Base-by-base conservation (phyloP, 2,113 vertebrate genomes). In the Otolemur garnettii region DNA sequence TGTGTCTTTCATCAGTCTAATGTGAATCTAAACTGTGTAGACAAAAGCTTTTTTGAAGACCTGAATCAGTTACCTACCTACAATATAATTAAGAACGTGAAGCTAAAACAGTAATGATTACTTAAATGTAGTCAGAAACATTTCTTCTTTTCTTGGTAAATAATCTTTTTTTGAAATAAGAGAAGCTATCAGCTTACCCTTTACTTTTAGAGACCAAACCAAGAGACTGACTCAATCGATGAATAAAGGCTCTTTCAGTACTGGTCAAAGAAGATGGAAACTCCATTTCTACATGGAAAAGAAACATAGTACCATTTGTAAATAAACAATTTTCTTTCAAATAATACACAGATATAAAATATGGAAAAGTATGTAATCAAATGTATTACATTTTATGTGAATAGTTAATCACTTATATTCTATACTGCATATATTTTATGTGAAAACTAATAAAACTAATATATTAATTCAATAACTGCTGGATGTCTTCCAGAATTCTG, bases 161-260 rank as follows among this genome's bases (percentile, higher is more conserved):
- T 26, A 38, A 60, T 35, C 68, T 53, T 2, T 42, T 83, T 28
- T 38, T 59, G 10, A 90, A 91, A 33, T 94, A 94, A 96, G 22
- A 87, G 96, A 91, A 85, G 0, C 59, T 22, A 86, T 50, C 35
- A 77, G 94, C 98, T 98, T 97, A 99, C 99, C 99, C 99, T 98
- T 98, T 99, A 96, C 99, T 99, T 98, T 99, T 99, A 57, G 99
- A 99, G 95, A 99, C 98, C 90, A 99, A 98, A 2, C 99, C 99
- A 95, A 99, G 97, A n/a, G 99, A 99, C 90, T 99, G 99, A 84
- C 99, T 99, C 69, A 99, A 72, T 4, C 99, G 99, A 91, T 99
- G 99, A 97, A 99, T 98, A 97, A 99, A 99, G 0, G 99, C 99
- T 97, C 99, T 98, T 98, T 99, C 99, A 4, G 98, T 99, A 91